A percentile compares a stretch with the other conserved stretches of the same genome.
These are phyloP conservation scores for Syrista parreyssii DNA, from an alignment of 2,888 invertebrate species.

Conservation along the genomic window DNA sequence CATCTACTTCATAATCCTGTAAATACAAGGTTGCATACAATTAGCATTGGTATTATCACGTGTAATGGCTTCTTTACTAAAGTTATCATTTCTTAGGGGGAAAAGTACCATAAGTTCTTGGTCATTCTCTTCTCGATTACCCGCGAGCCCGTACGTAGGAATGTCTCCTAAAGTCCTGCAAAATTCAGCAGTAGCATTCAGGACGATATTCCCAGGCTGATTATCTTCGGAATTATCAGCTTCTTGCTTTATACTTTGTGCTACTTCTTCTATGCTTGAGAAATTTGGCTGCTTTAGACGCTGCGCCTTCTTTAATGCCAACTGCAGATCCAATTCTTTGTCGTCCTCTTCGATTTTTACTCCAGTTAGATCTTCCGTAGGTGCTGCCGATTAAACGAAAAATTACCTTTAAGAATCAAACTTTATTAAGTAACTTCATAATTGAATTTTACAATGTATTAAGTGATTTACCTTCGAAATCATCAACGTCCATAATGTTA, in stretches of 20 bases:
- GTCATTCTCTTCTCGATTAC: conserved; percentile 87
- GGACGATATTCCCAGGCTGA: conserved; percentile 73
- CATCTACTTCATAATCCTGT: conserved; percentile 67
- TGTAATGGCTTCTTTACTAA: background rate
- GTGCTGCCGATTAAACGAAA: conserved; percentile 43
- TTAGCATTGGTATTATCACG: background rate
- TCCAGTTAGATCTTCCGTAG: conserved; percentile 62
- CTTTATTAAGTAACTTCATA: background rate
- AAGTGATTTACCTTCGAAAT: conserved; percentile 69
- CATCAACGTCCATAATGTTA: conserved; percentile 72
- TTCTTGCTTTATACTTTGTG: conserved; percentile 70
- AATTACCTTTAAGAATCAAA: conserved; percentile 5
- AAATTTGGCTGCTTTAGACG: conserved; percentile 73
- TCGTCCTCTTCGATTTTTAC: conserved; percentile 78
- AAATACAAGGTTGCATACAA: conserved; percentile 18
- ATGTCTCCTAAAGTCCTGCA: conserved; percentile 96
- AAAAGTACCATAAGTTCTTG: conserved; percentile 72
- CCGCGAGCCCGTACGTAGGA: conserved; percentile 92
- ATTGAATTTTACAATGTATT: background rate
- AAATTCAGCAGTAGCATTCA: conserved; percentile 97
- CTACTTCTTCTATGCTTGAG: conserved; percentile 70
- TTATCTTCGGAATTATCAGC: conserved; percentile 39
- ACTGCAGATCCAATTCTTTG: conserved; percentile 75
- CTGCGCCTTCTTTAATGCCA: conserved; percentile 79
- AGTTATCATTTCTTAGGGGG: background rate